Conservation (phyloP, 2,797 vertebrate species). For the Melanotaenia boesemani region DNA sequence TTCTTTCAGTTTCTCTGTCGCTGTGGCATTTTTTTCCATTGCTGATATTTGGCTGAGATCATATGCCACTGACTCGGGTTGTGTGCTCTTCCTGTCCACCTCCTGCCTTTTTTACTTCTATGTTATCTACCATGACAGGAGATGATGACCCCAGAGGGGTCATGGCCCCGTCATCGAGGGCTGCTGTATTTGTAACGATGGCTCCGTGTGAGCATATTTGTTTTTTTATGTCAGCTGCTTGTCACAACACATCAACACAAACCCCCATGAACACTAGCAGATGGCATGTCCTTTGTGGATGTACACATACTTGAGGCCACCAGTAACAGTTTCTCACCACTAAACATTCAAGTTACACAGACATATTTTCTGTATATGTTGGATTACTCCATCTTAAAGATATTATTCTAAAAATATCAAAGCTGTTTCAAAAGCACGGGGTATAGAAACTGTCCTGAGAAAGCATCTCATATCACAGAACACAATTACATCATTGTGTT, state of each 20-base stretch:
- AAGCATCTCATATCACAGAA: neutral
- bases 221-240: conserved; percentile 39
- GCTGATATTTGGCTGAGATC: conserved; percentile 20
- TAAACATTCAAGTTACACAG: neutral
- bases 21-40: neutral
- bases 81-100: conserved; percentile 1
- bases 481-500: neutral
- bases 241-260: conserved; percentile 59
- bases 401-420: no score
- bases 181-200: conserved; percentile 42
- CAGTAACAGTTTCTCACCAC: neutral
- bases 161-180: conserved; percentile 37
- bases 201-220: conserved; percentile 38
- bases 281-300: conserved; percentile 26
- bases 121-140: conserved; percentile 57
- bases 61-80: conserved; percentile 21
- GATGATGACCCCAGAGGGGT: conserved; percentile 50
- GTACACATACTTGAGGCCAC: conserved; percentile 6
- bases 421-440: neutral
- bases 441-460: neutral
- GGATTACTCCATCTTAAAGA: neutral
- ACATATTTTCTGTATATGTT: neutral
- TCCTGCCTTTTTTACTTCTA: conserved; percentile 28
- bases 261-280: conserved; percentile 41
- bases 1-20: neutral